Percentiles rank a stretch among this genome's conserved stretches.
phyloP scores from a whole-genome alignment of 2,888 invertebrate species.

The Acanthoscelides obtectus region DNA sequence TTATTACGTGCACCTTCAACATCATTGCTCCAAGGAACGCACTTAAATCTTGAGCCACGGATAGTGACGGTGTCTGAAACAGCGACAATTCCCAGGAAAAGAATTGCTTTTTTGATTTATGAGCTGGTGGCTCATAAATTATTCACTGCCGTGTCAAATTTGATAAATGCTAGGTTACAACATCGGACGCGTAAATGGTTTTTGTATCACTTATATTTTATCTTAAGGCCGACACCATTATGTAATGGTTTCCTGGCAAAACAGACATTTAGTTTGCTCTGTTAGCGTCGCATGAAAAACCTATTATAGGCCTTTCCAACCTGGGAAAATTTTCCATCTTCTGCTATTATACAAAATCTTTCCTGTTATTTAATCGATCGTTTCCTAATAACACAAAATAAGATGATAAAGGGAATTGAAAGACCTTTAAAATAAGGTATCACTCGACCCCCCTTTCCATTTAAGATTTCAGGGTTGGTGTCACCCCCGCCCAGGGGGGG shows the following conservation, averaged over 20 bases:
- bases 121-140: not conserved
- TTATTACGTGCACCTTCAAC: not conserved
- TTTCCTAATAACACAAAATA: too few relatives aligned
- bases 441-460: too few relatives aligned
- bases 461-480: too few relatives aligned
- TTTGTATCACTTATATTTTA: not conserved
- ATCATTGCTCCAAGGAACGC: not conserved
- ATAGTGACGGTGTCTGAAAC: not conserved
- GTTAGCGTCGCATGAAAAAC: too few relatives aligned
- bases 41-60: not conserved
- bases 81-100: not conserved
- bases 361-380: too few relatives aligned
- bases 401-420: too few relatives aligned
- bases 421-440: too few relatives aligned
- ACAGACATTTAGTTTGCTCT: not conserved
- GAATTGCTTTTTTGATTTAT: not conserved
- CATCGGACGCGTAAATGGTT: not conserved
- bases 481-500: too few relatives aligned
- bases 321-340: too few relatives aligned
- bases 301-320: too few relatives aligned
- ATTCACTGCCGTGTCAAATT: not conserved
- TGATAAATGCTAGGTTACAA: not conserved
- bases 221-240: not conserved
- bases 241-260: not conserved
- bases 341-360: too few relatives aligned